These are phyloP conservation scores for Cromileptes altivelis DNA, from an alignment of 2,113 vertebrate species.

Conservation along the genomic window DNA sequence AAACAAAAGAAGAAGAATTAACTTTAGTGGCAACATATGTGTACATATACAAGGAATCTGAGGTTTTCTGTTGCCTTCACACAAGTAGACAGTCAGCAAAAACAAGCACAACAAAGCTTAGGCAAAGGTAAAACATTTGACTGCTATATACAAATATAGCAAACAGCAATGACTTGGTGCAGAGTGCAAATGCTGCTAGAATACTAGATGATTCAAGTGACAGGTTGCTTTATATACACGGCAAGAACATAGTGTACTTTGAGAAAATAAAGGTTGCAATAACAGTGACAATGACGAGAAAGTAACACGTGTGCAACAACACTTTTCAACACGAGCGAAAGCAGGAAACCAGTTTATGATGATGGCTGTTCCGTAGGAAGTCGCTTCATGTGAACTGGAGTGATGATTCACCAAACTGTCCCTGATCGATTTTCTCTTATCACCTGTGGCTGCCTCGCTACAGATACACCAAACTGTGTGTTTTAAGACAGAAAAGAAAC, in stretches of 20 bases:
- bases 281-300: neutral
- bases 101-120: too few relatives aligned
- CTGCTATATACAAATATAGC: too few relatives aligned
- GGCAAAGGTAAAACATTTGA: too few relatives aligned
- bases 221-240: neutral
- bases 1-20: neutral
- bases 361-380: neutral
- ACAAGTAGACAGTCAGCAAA: too few relatives aligned
- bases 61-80: too few relatives aligned
- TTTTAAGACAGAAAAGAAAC: neutral
- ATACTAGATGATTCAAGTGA: too few relatives aligned
- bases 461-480: neutral
- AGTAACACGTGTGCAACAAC: neutral
- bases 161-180: too few relatives aligned
- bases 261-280: neutral
- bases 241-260: slow-evolving; percentile 16
- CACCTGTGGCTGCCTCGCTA: slow-evolving; percentile 69
- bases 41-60: too few relatives aligned
- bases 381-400: neutral
- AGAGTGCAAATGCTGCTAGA: too few relatives aligned
- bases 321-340: neutral
- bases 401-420: slow-evolving; percentile 37
- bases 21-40: too few relatives aligned
- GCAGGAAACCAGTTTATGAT: neutral
- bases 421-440: slow-evolving; percentile 47